These are phyloP conservation scores for Reinhardtius hippoglossoides DNA, from an alignment of 2,113 vertebrate species.

Conservation along the genomic window DNA sequence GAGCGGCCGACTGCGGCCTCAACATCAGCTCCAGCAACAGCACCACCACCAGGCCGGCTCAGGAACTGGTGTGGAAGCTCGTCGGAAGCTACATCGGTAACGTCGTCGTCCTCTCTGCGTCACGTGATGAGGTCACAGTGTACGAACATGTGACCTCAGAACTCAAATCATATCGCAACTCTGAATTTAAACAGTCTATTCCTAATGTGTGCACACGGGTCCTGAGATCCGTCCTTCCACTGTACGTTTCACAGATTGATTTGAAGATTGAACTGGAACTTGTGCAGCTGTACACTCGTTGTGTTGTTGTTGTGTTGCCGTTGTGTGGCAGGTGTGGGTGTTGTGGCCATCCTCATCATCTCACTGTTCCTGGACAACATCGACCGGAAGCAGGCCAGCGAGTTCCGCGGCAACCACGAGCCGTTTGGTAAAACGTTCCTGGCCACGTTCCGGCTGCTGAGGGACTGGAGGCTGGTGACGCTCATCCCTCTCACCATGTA, in stretches of 20 bases:
- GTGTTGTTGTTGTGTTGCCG: background rate
- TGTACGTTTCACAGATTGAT: no score
- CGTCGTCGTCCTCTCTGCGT: no score
- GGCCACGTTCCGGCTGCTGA: conserved; percentile 88
- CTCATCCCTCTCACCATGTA: conserved; percentile 93
- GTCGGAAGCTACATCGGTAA: conserved; percentile 93
- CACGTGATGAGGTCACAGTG: no score
- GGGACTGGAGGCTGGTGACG: conserved; percentile 86
- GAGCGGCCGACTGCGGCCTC: conserved; percentile 84
- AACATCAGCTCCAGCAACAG: conserved; percentile 41
- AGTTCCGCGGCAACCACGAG: conserved; percentile 75
- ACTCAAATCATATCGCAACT: no score
- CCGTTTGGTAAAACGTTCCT: conserved; percentile 85
- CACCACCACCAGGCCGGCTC: conserved; percentile 75
- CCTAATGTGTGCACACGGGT: no score
- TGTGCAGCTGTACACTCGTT: no score
- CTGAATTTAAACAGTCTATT: no score
- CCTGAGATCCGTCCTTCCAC: no score
- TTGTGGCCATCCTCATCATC: conserved; percentile 89
- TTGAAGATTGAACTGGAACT: no score
- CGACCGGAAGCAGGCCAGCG: conserved; percentile 60
- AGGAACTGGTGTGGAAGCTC: conserved; percentile 85
- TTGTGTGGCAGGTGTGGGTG: conserved; percentile 84
- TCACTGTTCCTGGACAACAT: conserved; percentile 88
- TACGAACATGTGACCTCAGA: no score